phyloP scores from a whole-genome alignment of 2,797 vertebrate genomes.

The Betta splendens region DNA sequence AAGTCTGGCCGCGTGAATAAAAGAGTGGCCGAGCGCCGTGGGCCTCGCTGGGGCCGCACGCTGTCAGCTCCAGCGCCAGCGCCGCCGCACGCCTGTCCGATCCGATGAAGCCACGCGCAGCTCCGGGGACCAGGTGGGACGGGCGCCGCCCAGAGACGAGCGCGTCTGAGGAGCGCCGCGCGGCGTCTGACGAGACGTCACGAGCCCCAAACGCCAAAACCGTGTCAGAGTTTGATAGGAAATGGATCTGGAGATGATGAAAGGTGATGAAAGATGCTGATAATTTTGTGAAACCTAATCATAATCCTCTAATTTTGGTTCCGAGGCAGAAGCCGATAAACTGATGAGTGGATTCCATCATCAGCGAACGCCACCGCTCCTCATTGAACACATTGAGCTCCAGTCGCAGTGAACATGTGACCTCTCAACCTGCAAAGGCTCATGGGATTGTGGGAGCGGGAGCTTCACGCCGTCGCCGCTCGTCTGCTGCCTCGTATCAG shows the following conservation, averaged over 20 bases:
- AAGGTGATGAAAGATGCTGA: background rate
- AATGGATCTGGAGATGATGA: background rate
- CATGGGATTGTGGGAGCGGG: too few relatives aligned
- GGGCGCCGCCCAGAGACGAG: background rate
- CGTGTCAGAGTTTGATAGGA: too few relatives aligned
- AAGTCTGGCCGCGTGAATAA: constrained; percentile 60
- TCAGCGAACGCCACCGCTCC: background rate
- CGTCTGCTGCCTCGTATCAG: constrained; percentile 32
- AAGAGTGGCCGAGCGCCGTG: constrained; percentile 63
- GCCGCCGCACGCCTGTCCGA: constrained; percentile 48
- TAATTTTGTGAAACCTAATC: background rate
- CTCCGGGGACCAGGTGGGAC: constrained; percentile 32
- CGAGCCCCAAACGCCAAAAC: too few relatives aligned
- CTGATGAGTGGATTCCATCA: background rate
- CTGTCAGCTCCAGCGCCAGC: constrained; percentile 46
- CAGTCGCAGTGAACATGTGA: too few relatives aligned
- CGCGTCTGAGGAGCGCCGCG: too few relatives aligned
- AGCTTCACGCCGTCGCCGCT: too few relatives aligned
- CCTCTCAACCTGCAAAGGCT: too few relatives aligned
- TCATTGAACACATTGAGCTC: too few relatives aligned
- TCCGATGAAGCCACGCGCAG: constrained; percentile 37
- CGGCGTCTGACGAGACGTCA: too few relatives aligned
- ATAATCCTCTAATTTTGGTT: background rate
- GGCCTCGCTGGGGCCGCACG: constrained; percentile 27
- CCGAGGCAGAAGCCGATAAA: background rate